These are phyloP conservation scores for Plecturocebus donacophilus DNA, from an alignment of 2,113 vertebrate genomes.

Conservation along the genomic window DNA sequence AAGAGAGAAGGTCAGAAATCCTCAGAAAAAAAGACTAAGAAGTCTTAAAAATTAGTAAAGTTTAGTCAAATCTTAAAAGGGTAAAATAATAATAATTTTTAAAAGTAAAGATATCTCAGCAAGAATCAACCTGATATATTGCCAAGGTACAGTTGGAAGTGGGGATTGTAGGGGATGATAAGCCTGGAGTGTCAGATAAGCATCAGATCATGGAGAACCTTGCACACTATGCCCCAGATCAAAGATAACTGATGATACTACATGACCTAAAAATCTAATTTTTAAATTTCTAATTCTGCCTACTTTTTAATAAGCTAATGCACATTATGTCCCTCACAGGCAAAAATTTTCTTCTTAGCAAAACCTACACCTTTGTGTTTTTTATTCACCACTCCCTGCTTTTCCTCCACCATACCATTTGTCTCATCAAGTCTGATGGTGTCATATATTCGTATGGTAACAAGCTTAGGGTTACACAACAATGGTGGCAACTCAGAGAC, in stretches of 20 bases:
- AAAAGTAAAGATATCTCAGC: background rate
- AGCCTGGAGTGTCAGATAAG: background rate
- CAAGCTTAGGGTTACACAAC: background rate
- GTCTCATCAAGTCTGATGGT: background rate
- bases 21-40: background rate
- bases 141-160: too few species aligned
- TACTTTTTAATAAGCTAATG: background rate
- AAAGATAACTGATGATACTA: background rate
- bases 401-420: background rate
- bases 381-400: background rate
- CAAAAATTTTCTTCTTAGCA: background rate
- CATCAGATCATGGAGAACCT: background rate
- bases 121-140: background rate
- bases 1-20: background rate
- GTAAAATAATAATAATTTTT: background rate
- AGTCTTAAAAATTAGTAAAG: background rate
- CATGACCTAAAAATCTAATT: background rate
- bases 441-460: background rate
- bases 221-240: background rate
- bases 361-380: background rate
- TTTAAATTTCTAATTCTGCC: background rate
- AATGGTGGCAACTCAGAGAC: background rate
- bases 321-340: background rate
- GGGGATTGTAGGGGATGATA: too few species aligned
- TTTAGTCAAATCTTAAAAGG: background rate